Base-by-base conservation (phyloP, 2,888 invertebrate genomes). In the Eutolmus rufibarbis region DNA sequence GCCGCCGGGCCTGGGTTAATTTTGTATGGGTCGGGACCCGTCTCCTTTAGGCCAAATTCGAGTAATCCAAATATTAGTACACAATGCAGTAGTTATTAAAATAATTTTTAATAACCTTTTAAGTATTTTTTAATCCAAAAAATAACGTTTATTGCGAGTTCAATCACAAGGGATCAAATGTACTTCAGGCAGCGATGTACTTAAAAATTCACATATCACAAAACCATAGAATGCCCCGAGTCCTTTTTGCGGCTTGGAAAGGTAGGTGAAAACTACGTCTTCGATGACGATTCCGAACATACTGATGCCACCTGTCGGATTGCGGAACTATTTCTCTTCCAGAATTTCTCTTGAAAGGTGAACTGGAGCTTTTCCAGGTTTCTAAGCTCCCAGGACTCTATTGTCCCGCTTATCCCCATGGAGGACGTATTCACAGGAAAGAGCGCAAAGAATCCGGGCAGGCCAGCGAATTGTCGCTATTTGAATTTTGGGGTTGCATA, bases 261-360 rank as follows among this genome's bases (percentile, higher is more conserved):
- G 66, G 28, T 66, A 28, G 23, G 19, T 8, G 66, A 23, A 28
- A 66, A 66, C 66, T 66, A 28, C 16, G 74, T 56, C 16, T 74
- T 37, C n/a, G 23, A 43, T 46, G 74, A 74, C 74, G 85, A 74
- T 34, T 86, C 77, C 14, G 77, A 86, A 77, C 87, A 87, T 87
- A 88, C 88, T 88, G 88, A 88, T 86, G 57, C 82, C 87, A 88
- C 88, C 88, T 88, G 88, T 88, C 87, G 88, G 87, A 88, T 88
- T 88, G 74, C 74, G 28, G 74, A 85, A 74, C 34, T 40, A 31
- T 85, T 77, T 76, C 74, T 46, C 86, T 74, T 23, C 31, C n/a
- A 86, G 76, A 16, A 74, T 86, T 86, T 82, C 77, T 77, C 86
- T 43, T 56, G 51, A 57, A 57, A 56, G 5, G 2, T 46, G 7